Conservation (phyloP, 1,140 invertebrate genomes). For the Trichoplusia ni region DNA sequence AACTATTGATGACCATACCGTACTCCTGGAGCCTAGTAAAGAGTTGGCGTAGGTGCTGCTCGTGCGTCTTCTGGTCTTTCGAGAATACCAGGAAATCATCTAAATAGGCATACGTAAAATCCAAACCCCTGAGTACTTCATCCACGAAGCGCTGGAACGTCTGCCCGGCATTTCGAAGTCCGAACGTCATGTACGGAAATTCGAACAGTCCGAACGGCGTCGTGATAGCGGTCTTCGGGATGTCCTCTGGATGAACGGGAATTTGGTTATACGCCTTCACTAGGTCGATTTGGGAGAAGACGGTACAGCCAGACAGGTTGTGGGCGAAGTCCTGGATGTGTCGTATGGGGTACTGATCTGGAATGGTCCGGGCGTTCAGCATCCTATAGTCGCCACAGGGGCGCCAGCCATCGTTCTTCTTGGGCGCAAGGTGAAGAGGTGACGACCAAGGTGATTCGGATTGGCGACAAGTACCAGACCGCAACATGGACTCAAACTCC, state of each 20-base stretch:
- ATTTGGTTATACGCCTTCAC: neutral
- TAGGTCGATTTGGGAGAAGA: neutral
- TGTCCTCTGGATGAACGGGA: neutral
- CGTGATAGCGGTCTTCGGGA: neutral
- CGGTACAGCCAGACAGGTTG: neutral
- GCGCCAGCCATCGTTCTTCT: constrained; percentile 11
- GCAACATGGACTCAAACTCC: neutral
- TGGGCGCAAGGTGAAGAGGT: neutral
- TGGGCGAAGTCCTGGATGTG: neutral
- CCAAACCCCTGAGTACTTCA: neutral
- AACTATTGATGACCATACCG: neutral
- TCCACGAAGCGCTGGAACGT: too few species aligned
- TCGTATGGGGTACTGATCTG: neutral
- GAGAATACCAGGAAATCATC: neutral
- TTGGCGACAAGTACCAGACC: neutral
- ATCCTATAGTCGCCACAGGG: neutral
- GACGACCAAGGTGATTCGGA: neutral
- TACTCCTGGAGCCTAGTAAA: neutral
- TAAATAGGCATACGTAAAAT: neutral
- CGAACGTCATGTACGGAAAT: too few species aligned
- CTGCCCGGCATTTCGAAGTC: too few species aligned
- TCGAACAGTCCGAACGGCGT: neutral
- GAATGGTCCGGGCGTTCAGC: neutral
- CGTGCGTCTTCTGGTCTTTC: neutral
- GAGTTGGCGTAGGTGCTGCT: neutral